Percentiles rank a stretch among this genome's conserved stretches.
These are phyloP conservation scores for Brevimyrus niger DNA, from an alignment of 2,113 vertebrate species.

Conservation along the genomic window DNA sequence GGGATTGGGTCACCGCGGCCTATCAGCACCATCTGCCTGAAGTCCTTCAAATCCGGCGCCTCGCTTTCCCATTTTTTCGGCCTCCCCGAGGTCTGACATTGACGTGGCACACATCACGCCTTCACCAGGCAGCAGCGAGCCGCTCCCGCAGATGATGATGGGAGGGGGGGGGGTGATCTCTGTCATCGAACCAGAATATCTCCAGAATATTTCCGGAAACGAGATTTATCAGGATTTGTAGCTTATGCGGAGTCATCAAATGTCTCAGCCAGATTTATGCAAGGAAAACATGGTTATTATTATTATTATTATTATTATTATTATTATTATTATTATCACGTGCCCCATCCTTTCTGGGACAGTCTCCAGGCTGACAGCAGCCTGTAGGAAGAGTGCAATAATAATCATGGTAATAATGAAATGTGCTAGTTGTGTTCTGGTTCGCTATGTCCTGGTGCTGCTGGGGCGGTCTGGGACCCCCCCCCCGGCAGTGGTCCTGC, in stretches of 20 bases:
- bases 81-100: background rate
- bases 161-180: background rate
- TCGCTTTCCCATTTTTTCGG: constrained; percentile 25
- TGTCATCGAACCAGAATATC: background rate
- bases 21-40: constrained; percentile 52
- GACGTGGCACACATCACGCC: background rate
- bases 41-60: constrained; percentile 47
- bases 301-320: background rate
- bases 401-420: background rate
- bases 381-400: background rate
- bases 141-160: background rate
- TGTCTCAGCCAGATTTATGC: background rate
- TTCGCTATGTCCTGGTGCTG: background rate
- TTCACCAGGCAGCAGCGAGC: background rate
- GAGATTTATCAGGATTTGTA: background rate
- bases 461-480: background rate
- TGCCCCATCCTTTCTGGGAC: background rate
- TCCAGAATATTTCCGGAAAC: background rate
- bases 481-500: background rate
- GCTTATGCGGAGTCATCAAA: no score
- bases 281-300: background rate
- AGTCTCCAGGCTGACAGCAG: background rate
- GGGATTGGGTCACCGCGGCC: constrained; percentile 28
- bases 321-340: background rate
- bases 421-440: background rate